Conservation (phyloP, 2,797 vertebrate species). For the Lycodopsis pacificus region DNA sequence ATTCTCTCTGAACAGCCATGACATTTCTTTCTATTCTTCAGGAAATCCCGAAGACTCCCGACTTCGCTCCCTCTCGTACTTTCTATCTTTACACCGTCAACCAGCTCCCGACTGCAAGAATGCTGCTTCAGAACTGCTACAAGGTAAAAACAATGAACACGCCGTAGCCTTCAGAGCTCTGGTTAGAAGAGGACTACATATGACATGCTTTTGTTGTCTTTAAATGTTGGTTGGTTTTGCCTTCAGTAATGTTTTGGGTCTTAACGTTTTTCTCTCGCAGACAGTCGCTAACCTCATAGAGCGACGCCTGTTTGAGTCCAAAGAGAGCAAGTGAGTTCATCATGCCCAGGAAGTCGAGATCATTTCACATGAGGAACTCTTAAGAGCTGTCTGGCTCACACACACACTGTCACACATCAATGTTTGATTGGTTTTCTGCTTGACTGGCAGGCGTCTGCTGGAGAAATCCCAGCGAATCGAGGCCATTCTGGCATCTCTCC, state of each 20-base stretch:
- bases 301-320: conserved; percentile 91
- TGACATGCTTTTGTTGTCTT: background rate
- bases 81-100: conserved; percentile 96
- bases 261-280: conserved; percentile 72
- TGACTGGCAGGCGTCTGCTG: conserved; percentile 87
- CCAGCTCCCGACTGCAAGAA: conserved; percentile 86
- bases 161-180: background rate
- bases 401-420: background rate
- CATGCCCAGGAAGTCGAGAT: background rate
- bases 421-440: conserved; percentile 20
- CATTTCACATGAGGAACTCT: background rate
- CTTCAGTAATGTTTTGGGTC: background rate
- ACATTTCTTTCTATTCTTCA: conserved; percentile 58
- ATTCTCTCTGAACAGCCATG: conserved; percentile 10
- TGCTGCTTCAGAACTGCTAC: conserved; percentile 93
- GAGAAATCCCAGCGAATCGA: conserved; percentile 97
- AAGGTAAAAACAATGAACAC: conserved; percentile 82
- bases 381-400: background rate
- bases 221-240: background rate
- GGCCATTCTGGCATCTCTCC: conserved; percentile 93
- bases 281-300: conserved; percentile 93
- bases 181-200: background rate
- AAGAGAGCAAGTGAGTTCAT: conserved; percentile 92
- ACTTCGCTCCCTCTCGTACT: conserved; percentile 94
- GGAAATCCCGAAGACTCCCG: conserved; percentile 97